A percentile compares a stretch with the other conserved stretches of the same genome.
Evolutionary conservation across 2,797 vertebrate genomes (phyloP).

Genomic region (Xenentodon cancila): DNA sequence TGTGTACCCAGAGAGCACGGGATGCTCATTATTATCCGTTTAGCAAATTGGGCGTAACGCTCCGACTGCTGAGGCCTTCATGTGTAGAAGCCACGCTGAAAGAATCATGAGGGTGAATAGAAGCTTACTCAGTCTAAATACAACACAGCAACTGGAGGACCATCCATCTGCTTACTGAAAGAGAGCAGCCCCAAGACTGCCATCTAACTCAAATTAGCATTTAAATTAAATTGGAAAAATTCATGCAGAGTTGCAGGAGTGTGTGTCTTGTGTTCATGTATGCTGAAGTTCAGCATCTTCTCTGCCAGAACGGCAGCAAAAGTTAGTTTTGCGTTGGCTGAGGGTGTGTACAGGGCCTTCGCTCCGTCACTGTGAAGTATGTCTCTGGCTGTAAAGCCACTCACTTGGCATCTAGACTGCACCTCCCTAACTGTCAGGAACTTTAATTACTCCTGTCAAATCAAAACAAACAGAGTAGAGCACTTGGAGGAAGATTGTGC

Average conservation of each 20-base stretch:
- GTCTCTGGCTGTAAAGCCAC: slow-evolving; percentile 8
- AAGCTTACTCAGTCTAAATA: slow-evolving; percentile 4
- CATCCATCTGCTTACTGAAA: slow-evolving; percentile 30
- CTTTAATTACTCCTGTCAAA: slow-evolving; percentile 47
- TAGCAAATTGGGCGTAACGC: slow-evolving; percentile 2
- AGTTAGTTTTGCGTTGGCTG: neutral
- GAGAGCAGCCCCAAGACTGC: slow-evolving; percentile 34
- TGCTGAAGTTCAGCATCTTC: neutral
- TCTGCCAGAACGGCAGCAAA: slow-evolving; percentile 2
- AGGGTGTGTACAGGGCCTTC: neutral
- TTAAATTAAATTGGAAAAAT: slow-evolving; percentile 55
- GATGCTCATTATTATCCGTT: slow-evolving; percentile 32
- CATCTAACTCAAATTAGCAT: slow-evolving; percentile 62
- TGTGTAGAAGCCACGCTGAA: slow-evolving; percentile 2
- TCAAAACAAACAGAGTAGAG: slow-evolving; percentile 26
- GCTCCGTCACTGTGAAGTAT: slow-evolving; percentile 19
- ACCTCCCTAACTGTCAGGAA: slow-evolving; percentile 15
- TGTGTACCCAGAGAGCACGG: slow-evolving; percentile 18
- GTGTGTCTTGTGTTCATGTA: slow-evolving; percentile 11
- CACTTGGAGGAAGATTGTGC: slow-evolving; percentile 22
- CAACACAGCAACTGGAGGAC: slow-evolving; percentile 4
- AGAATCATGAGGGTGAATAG: neutral
- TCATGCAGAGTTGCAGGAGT: slow-evolving; percentile 21
- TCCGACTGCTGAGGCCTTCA: slow-evolving; percentile 2
- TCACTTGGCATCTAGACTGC: slow-evolving; percentile 14